These are phyloP conservation scores for Diarsia mendica DNA, from an alignment of 2,888 invertebrate species.

Conservation along the genomic window DNA sequence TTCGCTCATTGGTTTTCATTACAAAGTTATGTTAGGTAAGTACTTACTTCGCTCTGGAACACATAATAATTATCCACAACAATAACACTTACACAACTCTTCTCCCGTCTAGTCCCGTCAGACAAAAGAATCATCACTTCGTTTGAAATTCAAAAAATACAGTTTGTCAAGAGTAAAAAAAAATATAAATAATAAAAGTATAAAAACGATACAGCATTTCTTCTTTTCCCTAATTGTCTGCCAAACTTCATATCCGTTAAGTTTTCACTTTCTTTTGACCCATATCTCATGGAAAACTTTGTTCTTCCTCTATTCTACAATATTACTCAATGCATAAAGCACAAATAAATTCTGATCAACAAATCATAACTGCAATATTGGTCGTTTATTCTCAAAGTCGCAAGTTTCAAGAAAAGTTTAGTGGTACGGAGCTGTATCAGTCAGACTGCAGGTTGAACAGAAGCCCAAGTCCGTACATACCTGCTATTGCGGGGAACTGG, in stretches of 20 bases:
- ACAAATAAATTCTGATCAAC: not conserved
- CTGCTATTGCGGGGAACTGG: not conserved
- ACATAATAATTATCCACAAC: too few relatives aligned
- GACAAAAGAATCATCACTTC: not conserved
- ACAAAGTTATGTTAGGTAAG: too few relatives aligned
- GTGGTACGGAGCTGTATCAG: not conserved
- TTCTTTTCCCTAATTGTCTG: not conserved
- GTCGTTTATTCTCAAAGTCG: constrained; percentile 8
- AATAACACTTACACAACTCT: too few relatives aligned
- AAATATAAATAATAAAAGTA: too few relatives aligned
- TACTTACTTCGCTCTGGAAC: too few relatives aligned
- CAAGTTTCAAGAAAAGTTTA: constrained; percentile 43
- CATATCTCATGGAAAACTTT: not conserved
- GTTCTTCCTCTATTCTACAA: not conserved
- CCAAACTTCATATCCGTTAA: not conserved
- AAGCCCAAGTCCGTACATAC: not conserved
- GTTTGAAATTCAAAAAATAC: not conserved
- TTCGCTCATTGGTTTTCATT: too few relatives aligned
- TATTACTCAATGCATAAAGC: not conserved
- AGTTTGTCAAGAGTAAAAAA: too few relatives aligned
- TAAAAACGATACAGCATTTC: too few relatives aligned
- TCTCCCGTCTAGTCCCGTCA: too few relatives aligned
- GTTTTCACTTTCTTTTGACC: not conserved
- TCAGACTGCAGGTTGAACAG: not conserved
- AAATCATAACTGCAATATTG: constrained; percentile 27